A percentile compares a stretch with the other conserved stretches of the same genome.
These are phyloP conservation scores for Bradypodion pumilum DNA, from an alignment of 2,797 vertebrate genomes.

Conservation along the genomic window DNA sequence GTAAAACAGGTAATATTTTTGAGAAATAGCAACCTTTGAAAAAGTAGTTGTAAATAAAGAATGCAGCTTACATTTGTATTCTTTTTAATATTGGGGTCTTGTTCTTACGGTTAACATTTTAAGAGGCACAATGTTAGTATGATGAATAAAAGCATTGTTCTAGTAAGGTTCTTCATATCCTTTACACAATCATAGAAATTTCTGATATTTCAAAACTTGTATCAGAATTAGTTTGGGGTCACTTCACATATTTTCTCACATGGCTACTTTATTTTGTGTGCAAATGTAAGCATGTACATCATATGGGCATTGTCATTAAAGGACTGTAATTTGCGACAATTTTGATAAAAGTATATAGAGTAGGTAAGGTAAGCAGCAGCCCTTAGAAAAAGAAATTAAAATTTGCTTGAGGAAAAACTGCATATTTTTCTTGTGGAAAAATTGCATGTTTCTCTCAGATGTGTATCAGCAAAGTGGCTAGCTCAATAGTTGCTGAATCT, in stretches of 20 bases:
- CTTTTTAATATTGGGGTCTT: neutral
- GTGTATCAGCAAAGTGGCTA: neutral
- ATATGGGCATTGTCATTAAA: neutral
- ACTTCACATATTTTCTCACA: neutral
- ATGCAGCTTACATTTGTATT: conserved; percentile 9
- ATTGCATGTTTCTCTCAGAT: neutral
- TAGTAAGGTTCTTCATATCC: conserved; percentile 22
- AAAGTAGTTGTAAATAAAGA: conserved; percentile 28
- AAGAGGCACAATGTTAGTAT: conserved; percentile 4
- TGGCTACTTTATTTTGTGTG: neutral
- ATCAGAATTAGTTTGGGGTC: neutral
- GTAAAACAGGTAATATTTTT: conserved; percentile 10
- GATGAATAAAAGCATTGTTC: conserved; percentile 19
- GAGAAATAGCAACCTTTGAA: neutral
- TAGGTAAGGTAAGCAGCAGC: neutral
- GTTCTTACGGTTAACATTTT: neutral
- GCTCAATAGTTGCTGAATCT: neutral
- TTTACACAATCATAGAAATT: conserved; percentile 11
- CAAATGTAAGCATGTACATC: neutral
- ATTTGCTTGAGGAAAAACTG: neutral
- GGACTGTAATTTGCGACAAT: neutral
- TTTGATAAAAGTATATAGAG: neutral
- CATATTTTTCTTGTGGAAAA: conserved; percentile 18
- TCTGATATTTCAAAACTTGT: neutral
- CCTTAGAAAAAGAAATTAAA: conserved; percentile 1